Evolutionary conservation across 35 echinoderm and acorn worm species (phyloP).

Genomic region (Ophiothrix spiculata): DNA sequence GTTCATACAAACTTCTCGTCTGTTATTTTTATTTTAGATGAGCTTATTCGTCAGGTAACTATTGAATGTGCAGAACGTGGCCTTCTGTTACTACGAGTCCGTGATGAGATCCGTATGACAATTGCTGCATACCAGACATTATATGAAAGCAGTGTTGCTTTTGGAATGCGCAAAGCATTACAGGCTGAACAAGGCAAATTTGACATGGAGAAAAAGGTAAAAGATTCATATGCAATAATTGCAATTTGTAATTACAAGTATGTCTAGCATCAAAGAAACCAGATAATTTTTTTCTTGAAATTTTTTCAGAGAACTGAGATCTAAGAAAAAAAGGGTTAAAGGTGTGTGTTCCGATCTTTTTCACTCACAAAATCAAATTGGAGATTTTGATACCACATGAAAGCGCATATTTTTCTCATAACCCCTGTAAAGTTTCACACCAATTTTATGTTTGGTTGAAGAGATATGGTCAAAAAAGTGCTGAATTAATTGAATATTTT

Average conservation of each 20-base stretch:
- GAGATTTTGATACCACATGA: too few relatives aligned
- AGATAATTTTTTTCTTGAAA: too few relatives aligned
- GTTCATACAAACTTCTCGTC: background rate
- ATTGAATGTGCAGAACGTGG: slow-evolving; percentile 98
- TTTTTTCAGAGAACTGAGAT: too few relatives aligned
- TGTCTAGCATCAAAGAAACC: too few relatives aligned
- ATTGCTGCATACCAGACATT: slow-evolving; percentile 97
- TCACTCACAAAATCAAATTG: too few relatives aligned
- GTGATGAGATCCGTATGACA: slow-evolving; percentile 97
- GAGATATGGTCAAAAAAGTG: too few relatives aligned
- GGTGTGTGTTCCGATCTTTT: too few relatives aligned
- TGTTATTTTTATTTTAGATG: slow-evolving; percentile 51
- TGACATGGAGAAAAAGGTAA: slow-evolving; percentile 99
- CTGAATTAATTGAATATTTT: too few relatives aligned
- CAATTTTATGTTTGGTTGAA: too few relatives aligned
- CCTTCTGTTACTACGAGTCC: slow-evolving; percentile 77
- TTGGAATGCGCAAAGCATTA: slow-evolving; percentile 96
- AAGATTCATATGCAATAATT: background rate
- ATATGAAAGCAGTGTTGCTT: slow-evolving; percentile 98
- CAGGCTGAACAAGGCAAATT: slow-evolving; percentile 97
- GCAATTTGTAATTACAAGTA: background rate
- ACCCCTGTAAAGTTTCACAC: too few relatives aligned
- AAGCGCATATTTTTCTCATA: too few relatives aligned
- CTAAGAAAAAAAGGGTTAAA: too few relatives aligned
- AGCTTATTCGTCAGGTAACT: slow-evolving; percentile 95